Evolutionary conservation across 2,888 invertebrate species (phyloP), one percentile per base, ranked within the genome.

Genomic region (Elmis aenea): DNA sequence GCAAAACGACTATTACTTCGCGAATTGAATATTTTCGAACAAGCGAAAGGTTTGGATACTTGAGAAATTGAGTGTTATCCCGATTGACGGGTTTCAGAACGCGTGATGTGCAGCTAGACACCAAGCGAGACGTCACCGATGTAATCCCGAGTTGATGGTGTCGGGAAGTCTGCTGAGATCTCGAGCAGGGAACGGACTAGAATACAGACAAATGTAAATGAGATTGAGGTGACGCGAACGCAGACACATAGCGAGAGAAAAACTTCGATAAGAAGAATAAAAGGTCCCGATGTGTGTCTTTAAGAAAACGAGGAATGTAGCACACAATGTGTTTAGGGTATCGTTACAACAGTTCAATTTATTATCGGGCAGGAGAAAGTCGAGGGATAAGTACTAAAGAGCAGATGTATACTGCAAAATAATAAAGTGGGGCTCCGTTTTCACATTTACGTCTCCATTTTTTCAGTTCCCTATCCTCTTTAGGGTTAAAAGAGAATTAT

Each of bases 191-290:
- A 53, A 33, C 46, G 45, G 37, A 36, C 42, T 46, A 39, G 45
- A 45, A 52, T 45, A 50, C 55, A 55, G 54, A 57, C 52, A 52
- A 55, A 53, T 57, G 55, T 51, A 58, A 58, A 58, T 58, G 54
- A 55, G 55, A 57, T 57, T 43, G 37, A 47, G 27, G 27, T 21
- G 41, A 41, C 29, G 36, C 33, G 32, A 23, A 33, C 14, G 31
- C 15, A 35, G 32, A 22, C 32, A 31, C 16, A 27, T 32, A 32
- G 31, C 26, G 31, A n/a, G n/a, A n/a, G n/a, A 32, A 26, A 36
- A 38, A 38, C 26, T 26, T 38, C 38, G 38, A 38, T 38, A 38
- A 38, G 28, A 32, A 32, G 32, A 28, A 38, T 38, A 38, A 38
- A 38, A 37, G 37, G 32, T 27, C 32, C 22, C 26, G 32, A 38